Conservation (phyloP, 2,113 vertebrate genomes). For the Passer montanus region DNA sequence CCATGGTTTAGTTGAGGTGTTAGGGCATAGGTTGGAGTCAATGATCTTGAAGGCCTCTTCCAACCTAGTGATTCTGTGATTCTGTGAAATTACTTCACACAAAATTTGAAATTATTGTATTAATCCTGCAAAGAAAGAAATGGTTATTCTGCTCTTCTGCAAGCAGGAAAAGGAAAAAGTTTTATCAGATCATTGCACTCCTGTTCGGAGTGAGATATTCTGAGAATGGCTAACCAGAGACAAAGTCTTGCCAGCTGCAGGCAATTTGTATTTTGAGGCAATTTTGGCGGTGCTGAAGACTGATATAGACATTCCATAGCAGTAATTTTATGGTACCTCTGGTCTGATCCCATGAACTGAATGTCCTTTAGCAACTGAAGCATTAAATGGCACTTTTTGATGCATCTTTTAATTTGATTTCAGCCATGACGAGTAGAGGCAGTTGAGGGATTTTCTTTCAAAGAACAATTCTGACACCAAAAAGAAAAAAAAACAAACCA, state of each 20-base stretch:
- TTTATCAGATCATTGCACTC: not conserved
- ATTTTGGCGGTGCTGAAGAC: not conserved
- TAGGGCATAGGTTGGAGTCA: rapidly evolving
- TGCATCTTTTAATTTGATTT: not conserved
- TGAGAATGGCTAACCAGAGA: not conserved
- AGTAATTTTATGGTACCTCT: not conserved
- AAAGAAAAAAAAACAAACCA: not conserved
- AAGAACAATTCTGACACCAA: not conserved
- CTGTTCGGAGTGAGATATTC: not conserved
- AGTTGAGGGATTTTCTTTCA: not conserved
- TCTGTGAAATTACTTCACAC: not conserved
- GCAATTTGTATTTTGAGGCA: not conserved
- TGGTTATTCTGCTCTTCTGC: not conserved
- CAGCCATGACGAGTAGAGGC: rapidly evolving
- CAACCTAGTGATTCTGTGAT: not conserved
- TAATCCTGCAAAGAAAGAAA: not conserved
- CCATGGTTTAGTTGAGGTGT: not conserved
- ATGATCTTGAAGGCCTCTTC: not conserved
- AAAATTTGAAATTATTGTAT: not conserved
- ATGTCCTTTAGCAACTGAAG: not conserved
- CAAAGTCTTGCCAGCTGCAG: not conserved
- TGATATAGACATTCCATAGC: not conserved
- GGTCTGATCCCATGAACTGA: not conserved
- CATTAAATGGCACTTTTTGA: not conserved
- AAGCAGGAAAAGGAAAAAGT: not conserved